Evolutionary conservation across 2,888 invertebrate genomes (phyloP).

Genomic region (Tetanocera ferruginea): DNA sequence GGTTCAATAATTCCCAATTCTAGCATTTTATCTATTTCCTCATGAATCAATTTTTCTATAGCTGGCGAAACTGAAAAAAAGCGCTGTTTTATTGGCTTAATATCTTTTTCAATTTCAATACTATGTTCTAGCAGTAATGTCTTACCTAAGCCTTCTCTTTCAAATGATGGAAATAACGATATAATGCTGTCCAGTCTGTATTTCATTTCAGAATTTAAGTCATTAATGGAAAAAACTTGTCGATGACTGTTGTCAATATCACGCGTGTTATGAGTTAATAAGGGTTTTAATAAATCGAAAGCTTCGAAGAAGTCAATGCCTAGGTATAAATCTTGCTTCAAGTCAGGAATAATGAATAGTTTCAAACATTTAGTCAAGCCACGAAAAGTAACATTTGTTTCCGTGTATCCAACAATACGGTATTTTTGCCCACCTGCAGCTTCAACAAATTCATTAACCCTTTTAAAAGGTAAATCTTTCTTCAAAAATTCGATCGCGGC

Average conservation of each 20-base stretch:
- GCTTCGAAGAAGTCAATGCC: constrained; percentile 37
- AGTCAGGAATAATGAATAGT: background rate
- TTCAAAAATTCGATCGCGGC: too few relatives aligned
- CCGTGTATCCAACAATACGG: too few relatives aligned
- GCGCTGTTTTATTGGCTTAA: constrained; percentile 39
- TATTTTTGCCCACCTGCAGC: too few relatives aligned
- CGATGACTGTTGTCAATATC: background rate
- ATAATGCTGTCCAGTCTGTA: background rate
- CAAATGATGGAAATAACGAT: background rate
- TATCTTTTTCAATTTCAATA: constrained; percentile 39
- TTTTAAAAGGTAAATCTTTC: too few relatives aligned
- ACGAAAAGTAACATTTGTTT: too few relatives aligned
- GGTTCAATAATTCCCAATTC: constrained; percentile 52
- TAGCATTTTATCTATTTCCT: too few relatives aligned
- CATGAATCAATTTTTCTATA: constrained; percentile 35
- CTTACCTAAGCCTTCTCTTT: constrained; percentile 43
- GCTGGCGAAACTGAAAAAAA: constrained; percentile 36
- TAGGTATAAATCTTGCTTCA: constrained; percentile 10
- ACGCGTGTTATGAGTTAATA: background rate
- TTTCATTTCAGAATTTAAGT: background rate
- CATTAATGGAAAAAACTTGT: background rate
- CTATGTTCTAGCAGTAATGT: constrained; percentile 38
- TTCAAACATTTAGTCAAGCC: too few relatives aligned
- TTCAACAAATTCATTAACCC: too few relatives aligned
- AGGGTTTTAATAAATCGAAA: constrained; percentile 19